These are phyloP conservation scores for Habrosyne pyritoides DNA, from an alignment of 2,888 invertebrate species.

Conservation along the genomic window DNA sequence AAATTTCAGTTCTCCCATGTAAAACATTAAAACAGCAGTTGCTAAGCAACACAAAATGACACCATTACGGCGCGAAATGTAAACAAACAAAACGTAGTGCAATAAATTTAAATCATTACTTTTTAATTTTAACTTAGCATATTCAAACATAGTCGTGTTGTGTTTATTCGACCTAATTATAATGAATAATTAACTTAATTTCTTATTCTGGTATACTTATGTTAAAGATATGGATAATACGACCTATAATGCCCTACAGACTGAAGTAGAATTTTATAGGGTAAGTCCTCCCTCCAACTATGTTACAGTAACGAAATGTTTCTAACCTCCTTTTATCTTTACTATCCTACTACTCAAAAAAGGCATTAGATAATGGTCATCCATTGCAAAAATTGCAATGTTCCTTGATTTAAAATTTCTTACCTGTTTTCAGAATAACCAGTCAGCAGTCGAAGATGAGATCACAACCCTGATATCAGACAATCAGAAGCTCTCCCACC, in stretches of 20 bases:
- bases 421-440: conserved; percentile 61
- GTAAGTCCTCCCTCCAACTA: too few relatives aligned
- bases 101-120: conserved; percentile 15
- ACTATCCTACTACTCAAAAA: too few relatives aligned
- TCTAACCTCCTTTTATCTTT: too few relatives aligned
- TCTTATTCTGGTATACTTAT: background rate
- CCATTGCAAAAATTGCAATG: too few relatives aligned
- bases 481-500: conserved; percentile 73
- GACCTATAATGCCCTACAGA: conserved; percentile 63
- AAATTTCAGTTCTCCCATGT: too few relatives aligned
- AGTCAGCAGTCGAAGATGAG: conserved; percentile 68
- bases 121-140: conserved; percentile 6
- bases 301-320: too few relatives aligned
- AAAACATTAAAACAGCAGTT: conserved; percentile 34
- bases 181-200: too few relatives aligned
- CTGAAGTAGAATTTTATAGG: conserved; percentile 79
- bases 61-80: conserved; percentile 65
- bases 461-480: conserved; percentile 68
- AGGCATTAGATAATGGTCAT: too few relatives aligned
- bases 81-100: conserved; percentile 55
- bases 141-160: background rate
- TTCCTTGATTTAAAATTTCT: conserved; percentile 1
- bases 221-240: conserved; percentile 50
- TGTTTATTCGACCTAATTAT: background rate
- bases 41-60: conserved; percentile 56